Percentiles rank a stretch among this genome's conserved stretches.
These are phyloP conservation scores for Tyto alba DNA, from an alignment of 2,113 vertebrate genomes.

Conservation along the genomic window DNA sequence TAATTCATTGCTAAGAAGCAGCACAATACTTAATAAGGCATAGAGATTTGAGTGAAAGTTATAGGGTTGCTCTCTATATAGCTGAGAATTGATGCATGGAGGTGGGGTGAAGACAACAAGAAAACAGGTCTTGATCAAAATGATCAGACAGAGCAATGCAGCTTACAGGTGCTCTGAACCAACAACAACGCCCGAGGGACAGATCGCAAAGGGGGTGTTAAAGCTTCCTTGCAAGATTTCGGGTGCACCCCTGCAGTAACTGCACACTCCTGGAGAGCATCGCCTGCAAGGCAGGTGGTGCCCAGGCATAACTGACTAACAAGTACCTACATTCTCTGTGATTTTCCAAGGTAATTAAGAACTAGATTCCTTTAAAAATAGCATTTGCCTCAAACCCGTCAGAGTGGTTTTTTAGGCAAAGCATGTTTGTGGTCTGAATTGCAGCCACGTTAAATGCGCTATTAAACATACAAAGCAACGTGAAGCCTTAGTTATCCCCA, in stretches of 20 bases:
- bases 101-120: not conserved
- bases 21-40: not conserved
- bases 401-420: not conserved
- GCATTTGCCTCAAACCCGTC: not conserved
- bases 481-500: not conserved
- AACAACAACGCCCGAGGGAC: not conserved
- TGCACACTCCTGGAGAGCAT: not conserved
- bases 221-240: not conserved
- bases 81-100: not conserved
- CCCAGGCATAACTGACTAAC: not conserved
- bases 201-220: not conserved
- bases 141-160: not conserved
- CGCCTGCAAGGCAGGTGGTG: not conserved
- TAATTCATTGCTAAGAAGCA: not conserved
- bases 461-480: not conserved
- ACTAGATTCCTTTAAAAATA: not conserved
- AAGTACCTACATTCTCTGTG: not conserved
- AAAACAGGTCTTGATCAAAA: not conserved
- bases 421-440: constrained; percentile 1
- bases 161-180: not conserved
- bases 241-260: not conserved
- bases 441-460: not conserved
- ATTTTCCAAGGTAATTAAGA: not conserved
- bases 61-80: not conserved
- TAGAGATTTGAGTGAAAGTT: not conserved